A percentile compares a stretch with the other conserved stretches of the same genome.
phyloP scores from a whole-genome alignment of 2,888 invertebrate genomes.

The Netelia fuscicornis region DNA sequence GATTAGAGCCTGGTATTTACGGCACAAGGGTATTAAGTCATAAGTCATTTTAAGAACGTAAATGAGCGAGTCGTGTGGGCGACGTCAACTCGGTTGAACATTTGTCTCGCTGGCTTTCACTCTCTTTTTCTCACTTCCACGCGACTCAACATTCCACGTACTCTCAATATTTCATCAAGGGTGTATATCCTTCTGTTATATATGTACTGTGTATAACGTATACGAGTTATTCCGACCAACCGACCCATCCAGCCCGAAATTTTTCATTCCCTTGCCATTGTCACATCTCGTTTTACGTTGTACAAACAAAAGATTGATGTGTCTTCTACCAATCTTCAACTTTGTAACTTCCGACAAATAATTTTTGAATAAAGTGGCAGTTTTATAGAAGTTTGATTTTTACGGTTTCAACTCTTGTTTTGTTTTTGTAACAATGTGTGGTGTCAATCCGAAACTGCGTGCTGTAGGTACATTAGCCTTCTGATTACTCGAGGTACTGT shows the following conservation, averaged over 20 bases:
- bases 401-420: too few species aligned
- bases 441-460: too few species aligned
- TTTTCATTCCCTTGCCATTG: background rate
- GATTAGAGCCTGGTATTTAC: constrained; percentile 73
- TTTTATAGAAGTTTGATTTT: too few species aligned
- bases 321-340: too few species aligned
- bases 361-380: too few species aligned
- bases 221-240: background rate
- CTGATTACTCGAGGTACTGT: too few species aligned
- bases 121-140: constrained; percentile 21
- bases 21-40: constrained; percentile 54
- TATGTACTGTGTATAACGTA: background rate
- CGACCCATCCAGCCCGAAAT: background rate
- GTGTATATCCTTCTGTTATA: constrained; percentile 15
- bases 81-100: constrained; percentile 32
- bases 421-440: too few species aligned
- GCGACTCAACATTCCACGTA: constrained; percentile 47
- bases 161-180: constrained; percentile 59
- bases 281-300: background rate
- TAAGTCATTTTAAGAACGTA: constrained; percentile 53
- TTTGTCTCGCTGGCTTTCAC: constrained; percentile 40
- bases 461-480: too few species aligned
- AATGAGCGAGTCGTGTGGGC: constrained; percentile 49
- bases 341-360: too few species aligned
- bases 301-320: too few species aligned